phyloP scores from a whole-genome alignment of 2,888 invertebrate species.

The Eupelmus urozonus region DNA sequence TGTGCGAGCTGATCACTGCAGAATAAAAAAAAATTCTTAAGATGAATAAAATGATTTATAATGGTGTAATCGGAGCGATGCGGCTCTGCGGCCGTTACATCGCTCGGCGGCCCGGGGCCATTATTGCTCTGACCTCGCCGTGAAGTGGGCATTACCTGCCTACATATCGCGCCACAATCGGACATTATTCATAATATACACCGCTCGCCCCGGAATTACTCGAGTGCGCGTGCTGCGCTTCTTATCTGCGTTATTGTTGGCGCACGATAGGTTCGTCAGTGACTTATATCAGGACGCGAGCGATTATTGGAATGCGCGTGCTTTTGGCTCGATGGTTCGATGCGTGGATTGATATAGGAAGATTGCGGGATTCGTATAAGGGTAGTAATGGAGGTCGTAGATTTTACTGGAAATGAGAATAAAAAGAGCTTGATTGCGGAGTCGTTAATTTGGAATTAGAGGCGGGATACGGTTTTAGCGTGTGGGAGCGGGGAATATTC shows the following conservation, averaged over 20 bases:
- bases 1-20: not conserved
- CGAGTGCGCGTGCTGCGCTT: not conserved
- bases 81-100: constrained; percentile 47
- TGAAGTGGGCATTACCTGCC: too few relatives aligned
- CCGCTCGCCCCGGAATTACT: not conserved
- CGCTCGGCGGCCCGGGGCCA: constrained; percentile 60
- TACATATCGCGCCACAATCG: constrained; percentile 31
- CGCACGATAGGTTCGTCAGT: constrained; percentile 13
- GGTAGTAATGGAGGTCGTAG: not conserved
- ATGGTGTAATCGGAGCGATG: constrained; percentile 72
- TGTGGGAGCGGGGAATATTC: not conserved
- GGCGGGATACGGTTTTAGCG: not conserved
- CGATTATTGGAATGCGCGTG: too few relatives aligned
- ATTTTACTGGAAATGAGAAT: not conserved
- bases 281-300: constrained; percentile 12
- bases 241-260: constrained; percentile 32
- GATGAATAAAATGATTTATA: constrained; percentile 71
- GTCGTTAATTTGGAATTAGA: not conserved
- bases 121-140: constrained; percentile 69
- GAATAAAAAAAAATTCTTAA: constrained; percentile 63
- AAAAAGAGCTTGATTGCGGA: not conserved
- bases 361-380: not conserved
- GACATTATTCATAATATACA: constrained; percentile 24
- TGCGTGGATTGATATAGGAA: not conserved
- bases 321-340: not conserved